Base-by-base conservation (phyloP, 2,113 vertebrate genomes). In the Lagopus muta region DNA sequence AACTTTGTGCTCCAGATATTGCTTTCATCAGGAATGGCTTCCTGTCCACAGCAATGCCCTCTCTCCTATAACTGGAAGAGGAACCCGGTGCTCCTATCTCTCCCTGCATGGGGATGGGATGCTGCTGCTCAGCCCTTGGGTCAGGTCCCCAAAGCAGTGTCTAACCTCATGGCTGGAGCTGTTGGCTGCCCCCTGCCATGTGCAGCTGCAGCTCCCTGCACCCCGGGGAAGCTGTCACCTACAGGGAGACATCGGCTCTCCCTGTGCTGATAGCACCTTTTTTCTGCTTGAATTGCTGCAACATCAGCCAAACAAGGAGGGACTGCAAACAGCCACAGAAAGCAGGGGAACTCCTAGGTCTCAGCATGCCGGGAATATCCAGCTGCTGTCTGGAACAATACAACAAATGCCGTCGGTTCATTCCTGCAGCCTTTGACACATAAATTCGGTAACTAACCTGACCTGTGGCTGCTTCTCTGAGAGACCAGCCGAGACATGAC, bases 361-460 rank as follows among this genome's bases (percentile, higher is more conserved):
- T 93, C 74, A 95, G 42, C 83, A 93, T 66, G 80, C 75, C 0
- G 8, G 92, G 62, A 92, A 69, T 83, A 82, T 83, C 90, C 89
- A 94, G 66, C 80, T 92, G 72, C 94, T 95, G 89, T 67, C 92
- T 82, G 76, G 67, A 95, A 92, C 80, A 87, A 88, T 36, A 40
- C 25, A 70, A 50, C 81, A 86, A 94, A 79, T 25, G 28, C 78
- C 72, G 82, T 95, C 75, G 81, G 93, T 92, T 94, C 77, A 82
- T 95, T 92, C 90, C 88, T 96, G 92, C 90, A 82, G 88, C 83
- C 89, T 57, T 90, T 97, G 95, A 97, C 93, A 94, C 87, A 95
- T 91, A 95, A 95, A 97, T 97, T 94, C 94, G 94, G 93, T 93
- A 96, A 95, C 89, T 90, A 93, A 85, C 80, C 79, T 93, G 95